These are phyloP conservation scores for Sipha maydis DNA, from an alignment of 2,888 invertebrate species.

Conservation along the genomic window DNA sequence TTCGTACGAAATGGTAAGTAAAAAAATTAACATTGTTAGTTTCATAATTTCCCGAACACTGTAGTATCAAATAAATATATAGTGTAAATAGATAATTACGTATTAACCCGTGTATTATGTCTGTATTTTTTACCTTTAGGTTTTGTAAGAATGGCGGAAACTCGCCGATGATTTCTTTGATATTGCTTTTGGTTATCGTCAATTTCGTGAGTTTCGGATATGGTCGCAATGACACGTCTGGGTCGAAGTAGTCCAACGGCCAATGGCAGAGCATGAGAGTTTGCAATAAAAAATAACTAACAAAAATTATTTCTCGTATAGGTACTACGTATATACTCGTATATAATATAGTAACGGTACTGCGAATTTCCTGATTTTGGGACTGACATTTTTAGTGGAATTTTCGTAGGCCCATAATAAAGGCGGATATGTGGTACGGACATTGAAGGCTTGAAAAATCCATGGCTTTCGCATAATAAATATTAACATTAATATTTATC, in stretches of 20 bases:
- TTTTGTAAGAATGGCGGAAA: slow-evolving; percentile 40
- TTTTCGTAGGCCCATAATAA: background rate
- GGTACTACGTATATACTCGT: no score
- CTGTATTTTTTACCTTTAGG: slow-evolving; percentile 33
- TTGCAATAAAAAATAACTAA: slow-evolving; percentile 29
- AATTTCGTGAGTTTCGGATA: slow-evolving; percentile 40
- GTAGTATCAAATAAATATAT: background rate
- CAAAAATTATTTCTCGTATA: background rate
- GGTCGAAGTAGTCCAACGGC: slow-evolving; percentile 43
- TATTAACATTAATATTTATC: background rate
- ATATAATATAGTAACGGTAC: no score
- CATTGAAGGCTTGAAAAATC: background rate
- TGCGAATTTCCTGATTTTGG: background rate
- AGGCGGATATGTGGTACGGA: background rate
- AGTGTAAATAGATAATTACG: background rate
- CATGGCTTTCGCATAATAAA: background rate
- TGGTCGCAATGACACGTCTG: background rate
- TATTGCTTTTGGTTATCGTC: slow-evolving; percentile 49
- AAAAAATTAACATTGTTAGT: background rate
- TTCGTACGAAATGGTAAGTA: no score
- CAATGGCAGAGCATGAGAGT: slow-evolving; percentile 39
- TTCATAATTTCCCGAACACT: background rate
- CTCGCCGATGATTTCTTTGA: slow-evolving; percentile 41
- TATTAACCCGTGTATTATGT: background rate
- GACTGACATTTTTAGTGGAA: background rate